Evolutionary conservation across 2,797 vertebrate species (phyloP).

Genomic region (Chaenodraco wilsoni): DNA sequence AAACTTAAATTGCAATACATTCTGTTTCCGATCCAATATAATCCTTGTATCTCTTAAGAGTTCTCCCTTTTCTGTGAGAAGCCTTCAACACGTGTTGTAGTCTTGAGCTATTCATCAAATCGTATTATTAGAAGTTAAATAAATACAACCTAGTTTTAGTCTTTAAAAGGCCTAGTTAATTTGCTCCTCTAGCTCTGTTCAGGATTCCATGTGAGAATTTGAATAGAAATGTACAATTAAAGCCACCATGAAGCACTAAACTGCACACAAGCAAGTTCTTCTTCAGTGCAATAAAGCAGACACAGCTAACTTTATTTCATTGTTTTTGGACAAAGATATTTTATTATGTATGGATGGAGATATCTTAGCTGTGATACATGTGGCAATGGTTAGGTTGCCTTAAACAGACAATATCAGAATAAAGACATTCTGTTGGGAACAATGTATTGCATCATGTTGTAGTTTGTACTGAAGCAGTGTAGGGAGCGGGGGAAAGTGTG

Average conservation of each 20-base stretch:
- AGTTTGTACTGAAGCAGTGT: conserved; percentile 10
- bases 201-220: neutral
- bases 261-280: neutral
- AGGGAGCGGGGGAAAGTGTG: conserved; percentile 20
- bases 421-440: neutral
- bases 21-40: neutral
- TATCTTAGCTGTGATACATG: neutral
- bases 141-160: neutral
- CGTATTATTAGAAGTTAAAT: neutral
- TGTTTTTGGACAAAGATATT: neutral
- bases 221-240: neutral
- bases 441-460: conserved; percentile 18
- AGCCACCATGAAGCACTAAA: neutral
- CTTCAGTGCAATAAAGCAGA: neutral
- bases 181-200: neutral
- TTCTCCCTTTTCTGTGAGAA: neutral
- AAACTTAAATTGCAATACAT: too few species aligned
- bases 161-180: conserved; percentile 7
- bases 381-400: neutral
- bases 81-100: neutral
- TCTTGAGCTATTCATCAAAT: neutral
- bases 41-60: conserved; percentile 9
- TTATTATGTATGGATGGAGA: neutral
- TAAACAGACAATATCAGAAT: neutral
- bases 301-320: neutral